phyloP scores from a whole-genome alignment of 2,888 invertebrate species.

The Harpagoxenus sublaevis region DNA sequence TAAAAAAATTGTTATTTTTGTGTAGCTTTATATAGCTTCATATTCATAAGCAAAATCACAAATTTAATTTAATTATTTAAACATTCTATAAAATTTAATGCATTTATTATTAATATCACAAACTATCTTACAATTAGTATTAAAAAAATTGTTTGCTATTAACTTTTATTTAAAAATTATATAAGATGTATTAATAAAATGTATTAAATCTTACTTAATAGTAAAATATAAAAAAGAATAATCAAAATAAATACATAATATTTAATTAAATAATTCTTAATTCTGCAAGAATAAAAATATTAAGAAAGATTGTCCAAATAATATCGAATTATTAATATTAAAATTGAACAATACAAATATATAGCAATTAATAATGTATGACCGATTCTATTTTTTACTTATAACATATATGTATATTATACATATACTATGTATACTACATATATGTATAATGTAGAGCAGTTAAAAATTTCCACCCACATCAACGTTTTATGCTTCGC shows the following conservation, averaged over 20 bases:
- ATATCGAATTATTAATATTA: not conserved
- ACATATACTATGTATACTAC: not conserved
- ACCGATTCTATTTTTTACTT: not conserved
- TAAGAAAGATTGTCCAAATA: not conserved
- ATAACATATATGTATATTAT: not conserved
- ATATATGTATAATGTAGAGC: not conserved
- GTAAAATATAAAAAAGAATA: not conserved
- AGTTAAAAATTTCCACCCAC: not conserved
- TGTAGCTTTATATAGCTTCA: not conserved
- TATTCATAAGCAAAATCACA: not conserved
- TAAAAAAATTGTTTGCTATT: not conserved
- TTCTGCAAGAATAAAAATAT: not conserved
- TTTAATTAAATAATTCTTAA: not conserved
- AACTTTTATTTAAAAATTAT: conserved; percentile 1
- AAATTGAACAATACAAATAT: not conserved
- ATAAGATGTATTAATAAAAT: not conserved
- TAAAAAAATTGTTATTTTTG: not conserved
- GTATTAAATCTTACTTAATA: not conserved
- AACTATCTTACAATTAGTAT: not conserved
- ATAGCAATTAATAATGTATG: not conserved
- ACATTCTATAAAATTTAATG: not conserved
- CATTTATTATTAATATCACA: not conserved
- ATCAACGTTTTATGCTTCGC: not conserved
- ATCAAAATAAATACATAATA: not conserved
- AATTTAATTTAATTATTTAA: not conserved